Conservation (phyloP, 53 echinoderm and acorn worm genomes). For the Temnopleurus reevesii region DNA sequence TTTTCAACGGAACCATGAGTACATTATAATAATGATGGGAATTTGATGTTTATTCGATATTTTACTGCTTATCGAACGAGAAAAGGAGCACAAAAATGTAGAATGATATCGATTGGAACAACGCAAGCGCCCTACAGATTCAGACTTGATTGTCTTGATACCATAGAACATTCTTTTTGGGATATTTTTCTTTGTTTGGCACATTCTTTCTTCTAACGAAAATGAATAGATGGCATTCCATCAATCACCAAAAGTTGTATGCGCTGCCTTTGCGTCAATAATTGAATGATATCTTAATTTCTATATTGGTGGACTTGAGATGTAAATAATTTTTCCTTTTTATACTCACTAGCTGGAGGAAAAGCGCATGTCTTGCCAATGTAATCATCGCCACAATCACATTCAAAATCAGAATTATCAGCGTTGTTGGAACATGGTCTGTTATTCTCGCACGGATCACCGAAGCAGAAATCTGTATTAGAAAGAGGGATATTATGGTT, state of each 20-base stretch:
- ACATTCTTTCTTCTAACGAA: neutral
- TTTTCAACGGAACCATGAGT: too few species aligned
- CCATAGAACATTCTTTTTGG: neutral
- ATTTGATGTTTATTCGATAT: too few species aligned
- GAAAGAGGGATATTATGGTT: neutral
- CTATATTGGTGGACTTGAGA: too few species aligned
- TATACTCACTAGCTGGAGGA: constrained; percentile 3
- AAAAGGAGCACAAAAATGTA: too few species aligned
- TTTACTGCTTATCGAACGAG: too few species aligned
- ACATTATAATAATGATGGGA: too few species aligned
- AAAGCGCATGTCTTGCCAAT: neutral
- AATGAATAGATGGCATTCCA: too few species aligned
- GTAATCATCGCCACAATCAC: constrained; percentile 36
- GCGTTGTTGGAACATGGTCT: constrained; percentile 36
- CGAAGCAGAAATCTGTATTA: constrained; percentile 10
- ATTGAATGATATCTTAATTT: too few species aligned
- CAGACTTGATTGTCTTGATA: neutral
- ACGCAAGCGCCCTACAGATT: too few species aligned
- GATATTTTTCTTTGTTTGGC: neutral
- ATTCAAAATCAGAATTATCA: constrained; percentile 29
- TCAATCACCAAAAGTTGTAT: too few species aligned
- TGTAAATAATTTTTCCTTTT: neutral
- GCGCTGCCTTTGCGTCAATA: too few species aligned
- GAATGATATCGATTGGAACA: too few species aligned
- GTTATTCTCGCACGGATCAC: constrained; percentile 30